Base-by-base conservation (phyloP, 2,797 vertebrate species). In the Protonibea diacanthus region DNA sequence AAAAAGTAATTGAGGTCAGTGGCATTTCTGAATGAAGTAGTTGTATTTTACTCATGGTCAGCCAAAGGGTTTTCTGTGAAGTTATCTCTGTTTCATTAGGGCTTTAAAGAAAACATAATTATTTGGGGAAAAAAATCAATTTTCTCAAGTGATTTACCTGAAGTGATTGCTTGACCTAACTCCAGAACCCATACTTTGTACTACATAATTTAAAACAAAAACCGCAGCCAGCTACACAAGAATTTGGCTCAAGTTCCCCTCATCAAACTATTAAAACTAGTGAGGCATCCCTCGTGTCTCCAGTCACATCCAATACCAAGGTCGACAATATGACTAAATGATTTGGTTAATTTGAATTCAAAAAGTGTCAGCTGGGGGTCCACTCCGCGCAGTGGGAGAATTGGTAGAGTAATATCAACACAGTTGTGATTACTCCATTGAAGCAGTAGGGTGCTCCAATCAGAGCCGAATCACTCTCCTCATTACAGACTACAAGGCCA, bases 281-380 rank as follows among this genome's bases (percentile, higher is more conserved):
- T 47, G 40, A 66, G 33, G 7, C 45, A 73, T 71, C 75, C 83
- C 5, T 82, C 27, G 21, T 60, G 21, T 60, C 83, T 47, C 61
- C 69, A 81, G 63, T 75, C 83, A 73, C 78, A 76, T 77, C 81
- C 82, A 51, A 78, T n/a, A 79, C 53, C 69, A 78, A 84, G 76
- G 81, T 75, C 52, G 69, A 81, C 78, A 85, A 86, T 78, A 76
- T 74, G 56, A 88, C 84, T 80, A 89, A 88, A 87, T 88, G 72
- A 82, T 91, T 91, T 87, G 77, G 85, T 84, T 92, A 87, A 90
- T 91, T 75, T 78, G 71, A 86, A 92, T 89, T 89, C 81, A 92
- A 92, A 87, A 85, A 85, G 67, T 87, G 81, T 76, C 88, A 83
- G 86, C 29, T 74, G 83, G 89, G 81, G 84, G 87, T 90, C 87